phyloP scores from a whole-genome alignment of 2,888 invertebrate genomes.

The Molanna angustata region DNA sequence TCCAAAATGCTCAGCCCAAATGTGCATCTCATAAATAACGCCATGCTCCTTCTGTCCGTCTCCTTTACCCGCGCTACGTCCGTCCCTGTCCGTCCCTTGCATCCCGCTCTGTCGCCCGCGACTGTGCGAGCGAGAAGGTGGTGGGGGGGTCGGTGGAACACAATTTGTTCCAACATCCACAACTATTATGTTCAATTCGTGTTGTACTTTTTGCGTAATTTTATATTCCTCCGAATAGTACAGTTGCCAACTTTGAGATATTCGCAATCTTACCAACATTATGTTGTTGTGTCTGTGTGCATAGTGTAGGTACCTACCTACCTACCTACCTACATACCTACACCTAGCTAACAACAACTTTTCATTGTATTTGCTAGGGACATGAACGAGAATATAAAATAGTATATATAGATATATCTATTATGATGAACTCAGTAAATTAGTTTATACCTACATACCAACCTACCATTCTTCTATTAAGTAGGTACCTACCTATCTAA shows the following conservation, averaged over 20 bases:
- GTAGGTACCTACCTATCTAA: too few species aligned
- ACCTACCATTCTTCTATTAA: too few species aligned
- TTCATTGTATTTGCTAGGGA: too few species aligned
- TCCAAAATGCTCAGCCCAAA: conserved; percentile 51
- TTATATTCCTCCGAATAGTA: conserved; percentile 17
- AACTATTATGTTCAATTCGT: conserved; percentile 26
- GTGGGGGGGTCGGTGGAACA: conserved; percentile 9
- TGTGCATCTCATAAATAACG: conserved; percentile 56
- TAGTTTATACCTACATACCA: too few species aligned
- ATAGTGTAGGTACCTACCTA: not conserved
- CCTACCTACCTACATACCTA: too few species aligned
- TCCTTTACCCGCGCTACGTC: conserved; percentile 39
- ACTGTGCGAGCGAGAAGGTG: conserved; percentile 1
- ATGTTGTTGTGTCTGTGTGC: not conserved
- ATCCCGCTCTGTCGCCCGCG: conserved; percentile 41
- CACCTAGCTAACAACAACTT: too few species aligned
- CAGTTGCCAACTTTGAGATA: conserved; percentile 18
- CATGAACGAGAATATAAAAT: too few species aligned
- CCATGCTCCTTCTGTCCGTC: conserved; percentile 47
- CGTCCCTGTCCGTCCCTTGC: conserved; percentile 35
- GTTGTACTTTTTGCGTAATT: conserved; percentile 16
- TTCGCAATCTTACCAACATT: not conserved
- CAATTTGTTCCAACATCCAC: conserved; percentile 21
- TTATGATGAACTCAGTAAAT: too few species aligned
- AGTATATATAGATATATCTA: too few species aligned